These are phyloP conservation scores for Entelurus aequoreus DNA, from an alignment of 2,113 vertebrate species.

Conservation along the genomic window DNA sequence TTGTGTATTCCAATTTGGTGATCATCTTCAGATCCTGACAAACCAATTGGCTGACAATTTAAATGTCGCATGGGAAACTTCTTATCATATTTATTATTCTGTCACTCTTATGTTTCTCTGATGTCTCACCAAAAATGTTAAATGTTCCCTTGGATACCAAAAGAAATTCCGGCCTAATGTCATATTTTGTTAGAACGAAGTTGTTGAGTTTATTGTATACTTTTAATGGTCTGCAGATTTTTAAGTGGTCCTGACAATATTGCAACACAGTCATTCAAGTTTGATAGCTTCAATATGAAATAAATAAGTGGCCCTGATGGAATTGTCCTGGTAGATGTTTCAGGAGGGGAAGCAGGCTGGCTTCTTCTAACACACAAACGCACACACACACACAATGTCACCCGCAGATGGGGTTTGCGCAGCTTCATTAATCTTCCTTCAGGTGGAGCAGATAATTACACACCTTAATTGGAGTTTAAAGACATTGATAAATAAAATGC, in stretches of 20 bases:
- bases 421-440: not conserved
- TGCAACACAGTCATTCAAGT: conserved; percentile 6
- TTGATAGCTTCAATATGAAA: conserved; percentile 52
- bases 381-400: not conserved
- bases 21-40: too few species aligned
- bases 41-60: too few species aligned
- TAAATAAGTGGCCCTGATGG: not conserved
- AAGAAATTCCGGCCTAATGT: too few species aligned
- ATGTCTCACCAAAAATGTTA: not conserved
- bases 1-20: too few species aligned
- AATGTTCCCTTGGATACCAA: not conserved
- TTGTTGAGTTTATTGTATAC: not conserved
- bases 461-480: not conserved
- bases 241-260: not conserved
- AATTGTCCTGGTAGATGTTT: not conserved
- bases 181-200: not conserved
- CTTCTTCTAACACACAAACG: not conserved
- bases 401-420: not conserved
- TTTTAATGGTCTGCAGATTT: conserved; percentile 5
- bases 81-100: too few species aligned
- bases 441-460: not conserved
- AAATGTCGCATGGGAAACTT: too few species aligned
- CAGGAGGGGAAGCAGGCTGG: not conserved
- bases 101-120: too few species aligned
- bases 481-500: not conserved